Evolutionary conservation across 2,888 invertebrate species (phyloP), one percentile per base, ranked within the genome.

Genomic region (Acanthosepion lycidas): DNA sequence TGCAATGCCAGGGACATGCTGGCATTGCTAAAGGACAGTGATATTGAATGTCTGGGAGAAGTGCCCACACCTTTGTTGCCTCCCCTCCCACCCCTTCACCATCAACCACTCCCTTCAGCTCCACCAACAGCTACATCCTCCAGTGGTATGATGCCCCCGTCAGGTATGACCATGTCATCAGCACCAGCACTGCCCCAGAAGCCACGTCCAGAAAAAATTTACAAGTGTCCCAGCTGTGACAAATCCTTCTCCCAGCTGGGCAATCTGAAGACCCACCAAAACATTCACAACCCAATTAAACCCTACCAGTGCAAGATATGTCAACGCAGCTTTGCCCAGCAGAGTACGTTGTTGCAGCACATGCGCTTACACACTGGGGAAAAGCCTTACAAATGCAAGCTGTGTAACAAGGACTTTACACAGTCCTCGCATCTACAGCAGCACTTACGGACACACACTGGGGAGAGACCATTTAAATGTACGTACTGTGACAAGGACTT

Each of bases 311-410:
- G 93, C 26, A 93, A 93, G 53, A 53, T 93, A 49, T 93, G 93
- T 20, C 93, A 93, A 20, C 49, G 93, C 28, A 93, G 93, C 53
- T 93, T 93, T 93, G 93, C 93, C 5, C 93, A 93, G n/a, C 93
- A 93, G 53, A 93, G 93, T 33, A 93, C 93, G 28, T 53, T 93
- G 18, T n/a, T 93, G 51, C 93, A 93, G 9, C 93, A 93, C 42
- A 93, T 93, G 93, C 93, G 93, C 15, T 53, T 93, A 48, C 93
- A 93, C 12, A 93, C 93, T 6, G 93, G 93, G 28, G 93, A 93
- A 18, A 93, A 93, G n/a, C 93, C 93, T 26, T 93, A 93, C 18
- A 93, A 93, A 51, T 93, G 93, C 93, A 93, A 93, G 93, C 93
- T 93, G 49, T 93, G 93, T 33, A 93, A 93, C 49, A 51, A 51